Evolutionary conservation across 2,113 vertebrate species (phyloP).

Genomic region (Cyprinodon brontotheroides): DNA sequence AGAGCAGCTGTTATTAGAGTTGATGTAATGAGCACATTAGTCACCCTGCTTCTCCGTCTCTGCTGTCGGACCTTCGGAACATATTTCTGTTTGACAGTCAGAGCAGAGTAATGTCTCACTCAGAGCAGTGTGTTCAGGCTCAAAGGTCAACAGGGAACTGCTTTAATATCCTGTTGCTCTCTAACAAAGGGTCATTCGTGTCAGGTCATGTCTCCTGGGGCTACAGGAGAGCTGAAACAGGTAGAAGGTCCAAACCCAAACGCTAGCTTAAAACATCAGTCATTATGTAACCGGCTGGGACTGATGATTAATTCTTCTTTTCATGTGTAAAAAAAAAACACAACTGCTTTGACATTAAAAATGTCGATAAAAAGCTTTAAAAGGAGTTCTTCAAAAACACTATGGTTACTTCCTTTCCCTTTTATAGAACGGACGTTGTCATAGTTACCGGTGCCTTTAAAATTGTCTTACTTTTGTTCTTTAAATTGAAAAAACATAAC

Average conservation of each 20-base stretch:
- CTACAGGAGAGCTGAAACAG: conserved; percentile 1
- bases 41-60: conserved; percentile 38
- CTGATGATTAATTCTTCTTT: conserved; percentile 3
- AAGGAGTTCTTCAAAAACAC: conserved; percentile 1
- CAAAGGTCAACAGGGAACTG: conserved; percentile 44
- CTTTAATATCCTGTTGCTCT: conserved; percentile 28
- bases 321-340: background rate
- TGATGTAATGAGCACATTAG: conserved; percentile 57
- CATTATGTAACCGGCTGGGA: background rate
- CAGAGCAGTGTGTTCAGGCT: conserved; percentile 17
- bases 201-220: background rate
- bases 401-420: background rate
- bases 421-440: background rate
- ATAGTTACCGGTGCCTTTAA: background rate
- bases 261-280: background rate
- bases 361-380: conserved; percentile 19
- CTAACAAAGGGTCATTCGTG: conserved; percentile 9
- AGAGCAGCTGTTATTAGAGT: conserved; percentile 38
- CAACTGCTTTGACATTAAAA: conserved; percentile 28
- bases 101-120: conserved; percentile 27
- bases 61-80: conserved; percentile 10
- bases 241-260: background rate
- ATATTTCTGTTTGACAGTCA: conserved; percentile 39
- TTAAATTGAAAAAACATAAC: background rate
- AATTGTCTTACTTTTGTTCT: conserved; percentile 1